Evolutionary conservation across 2,888 invertebrate genomes (phyloP), one percentile per base, ranked within the genome.

Genomic region (Coenonympha arcania): DNA sequence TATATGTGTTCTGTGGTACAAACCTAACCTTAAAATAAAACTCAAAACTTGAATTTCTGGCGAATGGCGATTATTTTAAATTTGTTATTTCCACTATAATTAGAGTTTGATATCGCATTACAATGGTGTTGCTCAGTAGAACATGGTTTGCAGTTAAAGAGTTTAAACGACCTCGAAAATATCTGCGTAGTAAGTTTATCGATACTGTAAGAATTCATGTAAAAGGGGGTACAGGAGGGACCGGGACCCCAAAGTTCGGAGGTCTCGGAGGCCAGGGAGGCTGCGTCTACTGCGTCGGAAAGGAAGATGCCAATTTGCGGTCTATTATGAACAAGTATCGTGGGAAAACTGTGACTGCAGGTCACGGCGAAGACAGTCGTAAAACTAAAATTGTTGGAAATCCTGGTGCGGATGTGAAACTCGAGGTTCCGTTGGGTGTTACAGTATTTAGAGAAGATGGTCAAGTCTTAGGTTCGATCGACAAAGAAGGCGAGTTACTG

Each of bases 261-360:
- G 98, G 95, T 0, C 78, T 93, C 8, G 98, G 98, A 6, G 98
- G 98, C 0, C 91, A 92, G 73, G 98, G 98, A 31, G 98, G 98
- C 2, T 90, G 93, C 76, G 91, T 99, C 2, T 90, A 90, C 63
- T 88, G 94, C 11, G 76, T 89, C 24, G 92, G 92, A 0, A 90
- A 89, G 62, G 90, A 93, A 66, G 83, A 83, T 16, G 63, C 89
- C 0, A 88, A 87, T 33, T 75, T 93, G 1, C 82, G 82, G 24
- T 80, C 73, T 39, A 82, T 93, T 4, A 76, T 80, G 67, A 60
- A 52, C 4, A 79, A 76, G 50, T 84, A 88, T 65, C 89, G 89
- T 36, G 77, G 76, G 0, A 90, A 90, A 73, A 85, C 90, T 20
- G 80, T 93, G 28, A 64, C 66, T 2, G 98, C 93, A 0, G 88